Evolutionary conservation across 2,113 vertebrate species (phyloP).

Genomic region (Microcebus tavaratra): DNA sequence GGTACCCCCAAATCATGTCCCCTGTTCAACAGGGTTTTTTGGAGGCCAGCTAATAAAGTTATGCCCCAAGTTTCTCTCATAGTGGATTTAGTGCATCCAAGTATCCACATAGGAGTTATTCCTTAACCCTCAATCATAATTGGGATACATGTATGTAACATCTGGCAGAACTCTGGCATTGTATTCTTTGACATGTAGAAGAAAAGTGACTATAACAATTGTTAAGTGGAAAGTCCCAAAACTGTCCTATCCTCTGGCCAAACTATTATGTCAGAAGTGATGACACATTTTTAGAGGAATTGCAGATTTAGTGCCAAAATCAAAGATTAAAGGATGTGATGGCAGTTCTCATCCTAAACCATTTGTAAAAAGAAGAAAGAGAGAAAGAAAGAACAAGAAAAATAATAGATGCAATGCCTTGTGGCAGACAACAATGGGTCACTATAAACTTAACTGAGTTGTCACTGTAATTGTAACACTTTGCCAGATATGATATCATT

Average conservation of each 20-base stretch:
- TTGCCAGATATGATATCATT: not conserved
- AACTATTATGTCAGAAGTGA: slow-evolving; percentile 12
- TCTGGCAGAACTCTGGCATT: not conserved
- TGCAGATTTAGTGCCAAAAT: not conserved
- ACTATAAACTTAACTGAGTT: not conserved
- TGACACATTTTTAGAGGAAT: not conserved
- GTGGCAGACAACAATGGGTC: not conserved
- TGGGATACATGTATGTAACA: not conserved
- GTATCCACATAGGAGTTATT: not conserved
- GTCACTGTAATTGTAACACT: not conserved
- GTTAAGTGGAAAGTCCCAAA: not conserved
- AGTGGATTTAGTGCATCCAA: not conserved
- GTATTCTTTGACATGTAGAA: not conserved
- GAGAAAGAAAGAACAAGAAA: not conserved
- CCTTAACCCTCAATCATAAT: not conserved
- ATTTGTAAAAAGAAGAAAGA: not conserved
- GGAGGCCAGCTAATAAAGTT: not conserved
- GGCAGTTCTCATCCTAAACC: not conserved
- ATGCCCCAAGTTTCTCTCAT: not conserved
- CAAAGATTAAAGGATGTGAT: not conserved
- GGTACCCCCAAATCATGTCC: not conserved
- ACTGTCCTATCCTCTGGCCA: not conserved
- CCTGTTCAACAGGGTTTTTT: accelerated
- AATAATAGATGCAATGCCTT: not conserved
- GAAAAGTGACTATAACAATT: not conserved